These are phyloP conservation scores for Trissolcus basalis DNA, from an alignment of 1,140 invertebrate genomes.

Conservation along the genomic window DNA sequence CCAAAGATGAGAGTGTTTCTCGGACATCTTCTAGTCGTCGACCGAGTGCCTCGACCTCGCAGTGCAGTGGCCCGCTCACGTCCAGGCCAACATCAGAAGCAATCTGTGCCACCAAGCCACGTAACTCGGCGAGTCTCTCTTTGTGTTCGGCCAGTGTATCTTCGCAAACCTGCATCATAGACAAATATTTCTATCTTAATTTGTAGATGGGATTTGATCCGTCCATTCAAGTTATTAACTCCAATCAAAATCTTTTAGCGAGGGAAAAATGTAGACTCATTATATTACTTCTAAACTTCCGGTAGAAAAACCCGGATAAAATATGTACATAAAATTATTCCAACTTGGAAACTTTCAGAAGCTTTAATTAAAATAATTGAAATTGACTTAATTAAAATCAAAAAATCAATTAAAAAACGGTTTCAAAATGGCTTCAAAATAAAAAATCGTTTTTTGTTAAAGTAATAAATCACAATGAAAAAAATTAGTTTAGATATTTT, in stretches of 20 bases:
- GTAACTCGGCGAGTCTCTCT: slow-evolving; percentile 81
- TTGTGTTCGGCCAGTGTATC: slow-evolving; percentile 84
- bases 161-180: slow-evolving; percentile 80
- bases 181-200: slow-evolving; percentile 13
- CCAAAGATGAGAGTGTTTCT: slow-evolving; percentile 83
- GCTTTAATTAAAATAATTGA: too few species aligned
- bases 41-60: slow-evolving; percentile 87
- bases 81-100: slow-evolving; percentile 86
- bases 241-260: slow-evolving; percentile 12
- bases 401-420: too few species aligned
- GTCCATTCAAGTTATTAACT: slow-evolving; percentile 27
- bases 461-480: too few species aligned
- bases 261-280: neutral
- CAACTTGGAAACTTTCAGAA: too few species aligned
- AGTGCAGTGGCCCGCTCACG: slow-evolving; percentile 80
- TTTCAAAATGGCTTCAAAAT: too few species aligned
- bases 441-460: too few species aligned
- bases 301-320: too few species aligned
- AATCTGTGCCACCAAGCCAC: slow-evolving; percentile 84
- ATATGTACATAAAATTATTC: too few species aligned
- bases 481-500: too few species aligned
- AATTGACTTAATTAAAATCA: too few species aligned
- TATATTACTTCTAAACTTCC: too few species aligned
- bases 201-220: slow-evolving; percentile 6
- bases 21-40: slow-evolving; percentile 85